phyloP scores from a whole-genome alignment of 2,888 invertebrate genomes.

The Diachrysia chrysitis region DNA sequence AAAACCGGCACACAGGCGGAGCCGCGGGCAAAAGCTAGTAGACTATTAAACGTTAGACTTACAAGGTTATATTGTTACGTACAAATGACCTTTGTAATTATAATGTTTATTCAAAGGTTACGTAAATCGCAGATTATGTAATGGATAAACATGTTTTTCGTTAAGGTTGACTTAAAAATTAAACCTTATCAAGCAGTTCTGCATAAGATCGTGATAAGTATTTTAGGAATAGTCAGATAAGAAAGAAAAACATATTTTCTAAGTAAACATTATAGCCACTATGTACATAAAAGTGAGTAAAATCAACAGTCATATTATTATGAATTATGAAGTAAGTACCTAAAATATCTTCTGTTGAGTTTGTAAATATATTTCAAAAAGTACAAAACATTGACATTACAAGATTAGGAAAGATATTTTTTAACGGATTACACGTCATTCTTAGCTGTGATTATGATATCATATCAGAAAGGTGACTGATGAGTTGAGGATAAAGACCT shows the following conservation, averaged over 20 bases:
- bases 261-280: no score
- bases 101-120: not conserved
- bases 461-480: constrained; percentile 14
- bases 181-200: no score
- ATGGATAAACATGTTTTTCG: not conserved
- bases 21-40: no score
- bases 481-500: constrained; percentile 34
- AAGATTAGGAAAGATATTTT: constrained; percentile 20
- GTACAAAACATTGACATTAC: constrained; percentile 27
- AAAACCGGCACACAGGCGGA: no score
- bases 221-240: not conserved
- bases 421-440: constrained; percentile 23
- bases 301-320: no score
- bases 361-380: not conserved
- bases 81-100: constrained; percentile 1
- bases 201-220: no score
- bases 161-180: not conserved
- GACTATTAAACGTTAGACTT: not conserved
- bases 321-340: not conserved
- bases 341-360: no score
- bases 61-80: not conserved
- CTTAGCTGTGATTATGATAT: constrained; percentile 16
- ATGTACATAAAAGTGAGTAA: no score
- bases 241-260: not conserved
- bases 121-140: not conserved